phyloP scores from a whole-genome alignment of 2,888 invertebrate genomes.

The Cryptosula pallasiana region DNA sequence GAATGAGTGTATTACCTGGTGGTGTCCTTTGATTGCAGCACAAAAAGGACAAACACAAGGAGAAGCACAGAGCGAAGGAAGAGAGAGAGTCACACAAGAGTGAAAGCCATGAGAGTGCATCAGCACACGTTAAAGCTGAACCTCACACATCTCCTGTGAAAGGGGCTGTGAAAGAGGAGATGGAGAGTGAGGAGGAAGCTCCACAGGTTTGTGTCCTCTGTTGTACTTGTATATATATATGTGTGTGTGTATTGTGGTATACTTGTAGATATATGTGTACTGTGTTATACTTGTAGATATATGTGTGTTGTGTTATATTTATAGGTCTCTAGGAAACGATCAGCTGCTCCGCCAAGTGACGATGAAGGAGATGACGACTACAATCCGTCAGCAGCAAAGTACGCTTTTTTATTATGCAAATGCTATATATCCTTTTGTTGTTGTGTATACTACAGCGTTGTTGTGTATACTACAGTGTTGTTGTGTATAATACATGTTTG shows the following conservation, averaged over 20 bases:
- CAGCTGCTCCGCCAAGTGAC: neutral
- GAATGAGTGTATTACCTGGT: too few relatives aligned
- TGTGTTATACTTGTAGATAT: neutral
- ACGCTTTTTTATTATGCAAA: too few relatives aligned
- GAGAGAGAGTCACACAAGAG: neutral
- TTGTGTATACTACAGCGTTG: too few relatives aligned
- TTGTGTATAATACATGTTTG: neutral
- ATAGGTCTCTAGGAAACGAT: conserved; percentile 4
- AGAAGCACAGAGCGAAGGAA: conserved; percentile 1
- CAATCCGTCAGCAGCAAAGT: neutral
- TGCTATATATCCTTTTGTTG: too few relatives aligned
- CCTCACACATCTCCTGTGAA: neutral
- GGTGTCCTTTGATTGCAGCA: too few relatives aligned
- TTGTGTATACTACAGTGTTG: too few relatives aligned
- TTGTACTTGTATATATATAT: too few relatives aligned
- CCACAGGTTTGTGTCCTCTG: neutral
- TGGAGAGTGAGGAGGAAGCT: neutral
- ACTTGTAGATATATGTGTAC: too few relatives aligned
- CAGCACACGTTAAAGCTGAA: neutral
- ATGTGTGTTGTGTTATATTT: conserved; percentile 1
- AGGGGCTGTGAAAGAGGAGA: neutral
- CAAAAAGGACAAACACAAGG: conserved; percentile 18
- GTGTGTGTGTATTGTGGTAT: too few relatives aligned
- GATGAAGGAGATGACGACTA: conserved; percentile 17
- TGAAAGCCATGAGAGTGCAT: neutral